These are phyloP conservation scores for Menidia menidia DNA, from an alignment of 2,797 vertebrate species.

Conservation along the genomic window DNA sequence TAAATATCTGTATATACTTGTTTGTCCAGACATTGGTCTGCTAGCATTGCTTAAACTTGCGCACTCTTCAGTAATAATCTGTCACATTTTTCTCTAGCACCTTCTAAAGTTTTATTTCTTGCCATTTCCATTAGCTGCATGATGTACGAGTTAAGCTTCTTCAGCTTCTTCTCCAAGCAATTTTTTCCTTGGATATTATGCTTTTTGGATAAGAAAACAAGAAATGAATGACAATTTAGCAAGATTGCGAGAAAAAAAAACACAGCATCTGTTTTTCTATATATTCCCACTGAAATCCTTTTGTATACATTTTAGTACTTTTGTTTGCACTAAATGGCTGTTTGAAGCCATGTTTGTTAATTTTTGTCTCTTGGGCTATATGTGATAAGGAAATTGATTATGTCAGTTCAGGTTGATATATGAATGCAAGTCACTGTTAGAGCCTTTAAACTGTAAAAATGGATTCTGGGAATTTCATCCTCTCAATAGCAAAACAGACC, in stretches of 20 bases:
- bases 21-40: conserved; percentile 43
- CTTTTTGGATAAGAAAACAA: conserved; percentile 59
- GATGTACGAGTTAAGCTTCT: conserved; percentile 59
- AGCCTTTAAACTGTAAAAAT: conserved; percentile 76
- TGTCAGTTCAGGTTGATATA: conserved; percentile 78
- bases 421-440: conserved; percentile 83
- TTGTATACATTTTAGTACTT: conserved; percentile 81
- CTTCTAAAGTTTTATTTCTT: conserved; percentile 42
- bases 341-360: conserved; percentile 67
- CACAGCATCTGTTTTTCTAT: conserved; percentile 73
- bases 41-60: conserved; percentile 48
- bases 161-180: conserved; percentile 61
- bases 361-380: conserved; percentile 75
- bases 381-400: conserved; percentile 70
- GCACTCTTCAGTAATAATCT: conserved; percentile 56
- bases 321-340: conserved; percentile 84
- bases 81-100: conserved; percentile 57
- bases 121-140: conserved; percentile 70
- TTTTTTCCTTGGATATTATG: conserved; percentile 53
- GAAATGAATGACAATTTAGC: conserved; percentile 45
- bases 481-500: conserved; percentile 53
- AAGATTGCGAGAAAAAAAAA: conserved; percentile 31
- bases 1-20: conserved; percentile 69
- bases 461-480: conserved; percentile 59
- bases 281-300: conserved; percentile 76